Evolutionary conservation across 2,888 invertebrate species (phyloP).

Genomic region (Coelopa pilipes): DNA sequence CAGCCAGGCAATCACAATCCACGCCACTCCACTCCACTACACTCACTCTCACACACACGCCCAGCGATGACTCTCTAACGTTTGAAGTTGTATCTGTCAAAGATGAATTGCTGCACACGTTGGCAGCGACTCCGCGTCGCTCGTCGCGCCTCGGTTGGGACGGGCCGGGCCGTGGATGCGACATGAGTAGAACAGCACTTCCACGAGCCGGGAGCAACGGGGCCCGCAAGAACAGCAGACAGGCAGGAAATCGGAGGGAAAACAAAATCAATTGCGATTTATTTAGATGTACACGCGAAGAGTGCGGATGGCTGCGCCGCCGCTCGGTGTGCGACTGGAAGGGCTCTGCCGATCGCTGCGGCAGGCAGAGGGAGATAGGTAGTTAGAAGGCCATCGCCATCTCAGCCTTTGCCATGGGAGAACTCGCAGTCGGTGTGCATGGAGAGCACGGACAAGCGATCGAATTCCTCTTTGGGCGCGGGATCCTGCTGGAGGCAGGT

Average conservation of each 20-base stretch:
- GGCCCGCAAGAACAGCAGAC: too few species aligned
- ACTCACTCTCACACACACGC: too few species aligned
- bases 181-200: too few species aligned
- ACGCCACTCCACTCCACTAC: neutral
- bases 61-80: neutral
- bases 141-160: neutral
- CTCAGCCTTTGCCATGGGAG: too few species aligned
- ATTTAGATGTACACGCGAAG: neutral
- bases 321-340: neutral
- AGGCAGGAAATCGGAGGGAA: neutral
- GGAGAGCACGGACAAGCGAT: neutral
- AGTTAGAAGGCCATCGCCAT: too few species aligned
- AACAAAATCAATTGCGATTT: neutral
- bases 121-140: neutral
- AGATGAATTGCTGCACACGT: conserved; percentile 32
- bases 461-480: too few species aligned
- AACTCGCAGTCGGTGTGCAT: too few species aligned
- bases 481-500: too few species aligned
- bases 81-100: conserved; percentile 37
- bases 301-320: neutral
- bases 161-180: neutral
- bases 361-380: neutral
- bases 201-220: too few species aligned
- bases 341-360: neutral
- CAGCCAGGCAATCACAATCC: neutral